Percentiles rank a stretch among this genome's conserved stretches.
Evolutionary conservation across 2,888 invertebrate genomes (phyloP).

Genomic region (Pseudococcus viburni): DNA sequence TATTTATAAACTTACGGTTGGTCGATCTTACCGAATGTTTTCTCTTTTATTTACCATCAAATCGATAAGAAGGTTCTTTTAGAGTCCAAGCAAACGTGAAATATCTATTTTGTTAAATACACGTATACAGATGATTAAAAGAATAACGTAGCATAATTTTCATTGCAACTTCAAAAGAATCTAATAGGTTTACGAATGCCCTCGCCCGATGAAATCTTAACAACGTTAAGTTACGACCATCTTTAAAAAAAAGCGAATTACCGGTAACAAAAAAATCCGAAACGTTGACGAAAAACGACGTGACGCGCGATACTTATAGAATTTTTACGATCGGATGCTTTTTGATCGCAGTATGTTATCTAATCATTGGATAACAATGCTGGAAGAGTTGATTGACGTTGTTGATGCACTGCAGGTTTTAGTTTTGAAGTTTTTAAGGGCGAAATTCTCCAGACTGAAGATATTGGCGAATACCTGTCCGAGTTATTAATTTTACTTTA

Average conservation of each 20-base stretch:
- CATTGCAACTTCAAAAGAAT: constrained; percentile 19
- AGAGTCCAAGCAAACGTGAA: constrained; percentile 31
- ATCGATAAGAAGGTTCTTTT: constrained; percentile 43
- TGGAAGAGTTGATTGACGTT: background rate
- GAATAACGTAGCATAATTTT: constrained; percentile 15
- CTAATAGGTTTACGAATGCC: constrained; percentile 5
- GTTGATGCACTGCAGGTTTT: background rate
- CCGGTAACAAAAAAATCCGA: background rate
- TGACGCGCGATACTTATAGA: background rate
- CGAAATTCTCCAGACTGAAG: background rate
- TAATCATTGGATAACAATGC: constrained; percentile 10
- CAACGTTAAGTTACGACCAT: background rate
- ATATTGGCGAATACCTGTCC: constrained; percentile 3
- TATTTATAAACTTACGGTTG: constrained; percentile 38
- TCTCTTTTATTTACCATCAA: constrained; percentile 56
- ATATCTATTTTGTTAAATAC: constrained; percentile 53
- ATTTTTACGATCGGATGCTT: constrained; percentile 20
- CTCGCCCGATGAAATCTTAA: background rate
- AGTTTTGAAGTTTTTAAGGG: background rate
- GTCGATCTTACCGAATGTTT: constrained; percentile 47
- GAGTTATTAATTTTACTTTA: constrained; percentile 10
- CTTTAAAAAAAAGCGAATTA: constrained; percentile 23
- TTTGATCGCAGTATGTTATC: background rate
- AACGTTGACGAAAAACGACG: background rate
- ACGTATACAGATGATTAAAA: constrained; percentile 28